A percentile compares a stretch with the other conserved stretches of the same genome.
phyloP scores from a whole-genome alignment of 2,797 vertebrate genomes.

The Pipistrellus kuhlii region DNA sequence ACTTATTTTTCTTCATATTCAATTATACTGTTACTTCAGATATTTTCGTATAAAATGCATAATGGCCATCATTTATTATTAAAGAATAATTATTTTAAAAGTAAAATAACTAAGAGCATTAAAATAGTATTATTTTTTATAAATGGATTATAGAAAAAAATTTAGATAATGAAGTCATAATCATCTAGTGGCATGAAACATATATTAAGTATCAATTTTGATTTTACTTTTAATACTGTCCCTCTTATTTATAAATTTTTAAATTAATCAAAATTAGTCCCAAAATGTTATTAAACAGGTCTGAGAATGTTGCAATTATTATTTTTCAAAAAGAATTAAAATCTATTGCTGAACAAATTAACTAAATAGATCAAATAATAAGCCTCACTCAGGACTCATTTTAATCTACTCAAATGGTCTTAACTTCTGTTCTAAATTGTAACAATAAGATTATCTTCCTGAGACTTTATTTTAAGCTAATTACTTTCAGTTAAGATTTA shows the following conservation, averaged over 20 bases:
- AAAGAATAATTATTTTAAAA: conserved; percentile 47
- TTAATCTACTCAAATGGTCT: conserved; percentile 66
- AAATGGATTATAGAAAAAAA: background rate
- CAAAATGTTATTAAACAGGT: background rate
- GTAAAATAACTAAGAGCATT: conserved; percentile 35
- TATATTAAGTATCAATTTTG: background rate
- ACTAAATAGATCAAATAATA: conserved; percentile 63
- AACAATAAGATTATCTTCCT: conserved; percentile 65
- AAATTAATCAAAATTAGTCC: conserved; percentile 27
- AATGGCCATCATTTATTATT: background rate
- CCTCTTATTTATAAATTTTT: conserved; percentile 19
- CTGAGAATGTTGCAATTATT: conserved; percentile 43
- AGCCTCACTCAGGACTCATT: conserved; percentile 42
- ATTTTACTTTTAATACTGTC: conserved; percentile 14
- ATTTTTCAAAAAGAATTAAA: conserved; percentile 53
- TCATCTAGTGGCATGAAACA: background rate
- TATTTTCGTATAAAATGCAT: background rate
- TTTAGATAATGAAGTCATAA: conserved; percentile 18
- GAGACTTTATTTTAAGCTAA: conserved; percentile 70
- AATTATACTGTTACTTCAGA: background rate
- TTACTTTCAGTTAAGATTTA: conserved; percentile 68
- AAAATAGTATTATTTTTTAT: background rate
- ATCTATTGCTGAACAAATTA: conserved; percentile 65
- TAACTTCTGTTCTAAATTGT: conserved; percentile 48
- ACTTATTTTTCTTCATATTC: conserved; percentile 38